These are phyloP conservation scores for Telmatochromis bifrenatus DNA, from an alignment of 2,113 vertebrate genomes.

Conservation along the genomic window DNA sequence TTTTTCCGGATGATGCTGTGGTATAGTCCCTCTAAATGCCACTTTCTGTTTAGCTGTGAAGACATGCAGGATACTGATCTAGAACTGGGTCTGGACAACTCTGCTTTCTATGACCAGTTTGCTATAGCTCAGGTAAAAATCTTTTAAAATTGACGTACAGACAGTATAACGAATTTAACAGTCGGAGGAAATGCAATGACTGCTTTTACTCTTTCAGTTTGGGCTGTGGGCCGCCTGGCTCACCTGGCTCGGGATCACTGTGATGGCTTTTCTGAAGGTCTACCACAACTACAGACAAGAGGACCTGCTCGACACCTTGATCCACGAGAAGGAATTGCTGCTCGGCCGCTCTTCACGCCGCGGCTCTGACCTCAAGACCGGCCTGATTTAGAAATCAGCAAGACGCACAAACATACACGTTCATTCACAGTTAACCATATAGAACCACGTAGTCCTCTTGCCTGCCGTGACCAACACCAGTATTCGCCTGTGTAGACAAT, in stretches of 20 bases:
- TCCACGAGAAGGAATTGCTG: slow-evolving; percentile 93
- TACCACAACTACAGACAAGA: slow-evolving; percentile 94
- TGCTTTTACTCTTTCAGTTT: slow-evolving; percentile 70
- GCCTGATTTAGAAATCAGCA: slow-evolving; percentile 75
- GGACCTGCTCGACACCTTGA: slow-evolving; percentile 89
- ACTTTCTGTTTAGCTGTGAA: slow-evolving; percentile 78
- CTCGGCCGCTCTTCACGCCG: slow-evolving; percentile 79
- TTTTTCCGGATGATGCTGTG: neutral
- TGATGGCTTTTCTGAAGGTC: slow-evolving; percentile 92
- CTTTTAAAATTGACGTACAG: neutral
- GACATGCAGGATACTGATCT: slow-evolving; percentile 87
- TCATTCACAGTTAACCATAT: neutral
- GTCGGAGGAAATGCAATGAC: neutral
- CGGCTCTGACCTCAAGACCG: slow-evolving; percentile 78
- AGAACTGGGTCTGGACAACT: slow-evolving; percentile 88
- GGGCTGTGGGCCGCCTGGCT: slow-evolving; percentile 96
- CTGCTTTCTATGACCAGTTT: slow-evolving; percentile 95
- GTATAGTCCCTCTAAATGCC: neutral
- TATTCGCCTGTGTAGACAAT: slow-evolving; percentile 55
- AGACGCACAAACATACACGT: neutral
- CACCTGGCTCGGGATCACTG: slow-evolving; percentile 86
- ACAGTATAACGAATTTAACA: neutral
- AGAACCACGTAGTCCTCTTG: neutral
- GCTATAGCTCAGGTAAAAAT: slow-evolving; percentile 82
- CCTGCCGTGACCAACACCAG: slow-evolving; percentile 31